Conservation (phyloP, 2,113 vertebrate species). For the Acanthisitta chloris region DNA sequence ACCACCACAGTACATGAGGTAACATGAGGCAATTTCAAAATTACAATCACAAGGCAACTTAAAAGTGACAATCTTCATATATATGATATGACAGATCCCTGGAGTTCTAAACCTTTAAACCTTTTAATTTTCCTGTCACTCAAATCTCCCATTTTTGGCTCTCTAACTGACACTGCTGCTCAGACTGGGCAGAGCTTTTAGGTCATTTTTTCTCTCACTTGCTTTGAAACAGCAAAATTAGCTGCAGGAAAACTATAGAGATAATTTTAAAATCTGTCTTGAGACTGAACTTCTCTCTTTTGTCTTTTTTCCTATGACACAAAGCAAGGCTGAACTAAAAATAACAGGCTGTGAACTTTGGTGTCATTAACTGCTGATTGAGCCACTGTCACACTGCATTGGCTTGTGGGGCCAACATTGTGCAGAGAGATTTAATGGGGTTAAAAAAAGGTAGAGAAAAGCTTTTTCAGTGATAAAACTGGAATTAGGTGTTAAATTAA, state of each 20-base stretch:
- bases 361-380: slow-evolving; percentile 35
- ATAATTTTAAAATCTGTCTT: slow-evolving; percentile 59
- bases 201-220: slow-evolving; percentile 22
- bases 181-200: background rate
- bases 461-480: background rate
- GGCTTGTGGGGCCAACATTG: slow-evolving; percentile 18
- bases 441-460: background rate
- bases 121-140: background rate
- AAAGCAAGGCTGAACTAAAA: slow-evolving; percentile 59
- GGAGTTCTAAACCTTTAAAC: background rate
- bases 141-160: background rate
- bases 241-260: background rate
- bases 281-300: slow-evolving; percentile 8
- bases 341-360: slow-evolving; percentile 16
- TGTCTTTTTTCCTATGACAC: slow-evolving; percentile 26
- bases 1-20: background rate
- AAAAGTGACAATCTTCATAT: rapidly evolving
- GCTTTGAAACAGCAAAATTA: slow-evolving; percentile 54
- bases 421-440: slow-evolving; percentile 1
- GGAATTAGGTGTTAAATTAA: background rate
- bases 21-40: background rate
- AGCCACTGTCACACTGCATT: slow-evolving; percentile 32
- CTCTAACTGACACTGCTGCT: background rate
- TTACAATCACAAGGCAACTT: background rate
- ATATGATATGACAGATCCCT: background rate